These are phyloP conservation scores for Lordiphosa mommai DNA, from an alignment of 1,140 invertebrate genomes.

Conservation along the genomic window DNA sequence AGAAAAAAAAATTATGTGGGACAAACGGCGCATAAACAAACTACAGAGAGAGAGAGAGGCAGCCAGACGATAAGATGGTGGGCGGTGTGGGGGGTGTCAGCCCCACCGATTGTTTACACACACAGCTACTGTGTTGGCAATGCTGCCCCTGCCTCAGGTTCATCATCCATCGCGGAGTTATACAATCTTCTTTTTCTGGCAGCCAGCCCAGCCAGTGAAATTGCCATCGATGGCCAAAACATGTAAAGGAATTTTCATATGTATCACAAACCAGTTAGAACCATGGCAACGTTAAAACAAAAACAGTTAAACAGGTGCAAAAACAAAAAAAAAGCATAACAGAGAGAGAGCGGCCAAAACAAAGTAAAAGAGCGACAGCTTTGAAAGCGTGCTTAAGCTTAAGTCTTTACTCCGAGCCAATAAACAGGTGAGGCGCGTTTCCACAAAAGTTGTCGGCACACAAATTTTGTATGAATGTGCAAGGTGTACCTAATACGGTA, in stretches of 20 bases:
- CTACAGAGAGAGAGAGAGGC: slow-evolving; percentile 16
- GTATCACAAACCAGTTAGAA: slow-evolving; percentile 57
- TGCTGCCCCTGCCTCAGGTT: slow-evolving; percentile 6
- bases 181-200: slow-evolving; percentile 3
- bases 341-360: slow-evolving; percentile 6
- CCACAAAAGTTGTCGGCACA: no score
- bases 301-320: slow-evolving; percentile 73
- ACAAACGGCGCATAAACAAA: slow-evolving; percentile 51
- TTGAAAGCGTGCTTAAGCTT: background rate
- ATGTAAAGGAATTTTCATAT: slow-evolving; percentile 42
- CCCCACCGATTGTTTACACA: slow-evolving; percentile 47
- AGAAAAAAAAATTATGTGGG: slow-evolving; percentile 74
- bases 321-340: slow-evolving; percentile 29
- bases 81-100: background rate
- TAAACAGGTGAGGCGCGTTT: no score
- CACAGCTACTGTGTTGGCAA: slow-evolving; percentile 42
- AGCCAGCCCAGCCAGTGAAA: no score
- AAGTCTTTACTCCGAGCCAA: background rate
- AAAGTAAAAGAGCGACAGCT: slow-evolving; percentile 10
- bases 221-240: slow-evolving; percentile 38
- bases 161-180: background rate
- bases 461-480: no score
- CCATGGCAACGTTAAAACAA: slow-evolving; percentile 39
- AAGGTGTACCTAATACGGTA: no score
- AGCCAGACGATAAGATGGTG: background rate